phyloP scores from a whole-genome alignment of 2,113 vertebrate genomes.

The Dinomys branickii region DNA sequence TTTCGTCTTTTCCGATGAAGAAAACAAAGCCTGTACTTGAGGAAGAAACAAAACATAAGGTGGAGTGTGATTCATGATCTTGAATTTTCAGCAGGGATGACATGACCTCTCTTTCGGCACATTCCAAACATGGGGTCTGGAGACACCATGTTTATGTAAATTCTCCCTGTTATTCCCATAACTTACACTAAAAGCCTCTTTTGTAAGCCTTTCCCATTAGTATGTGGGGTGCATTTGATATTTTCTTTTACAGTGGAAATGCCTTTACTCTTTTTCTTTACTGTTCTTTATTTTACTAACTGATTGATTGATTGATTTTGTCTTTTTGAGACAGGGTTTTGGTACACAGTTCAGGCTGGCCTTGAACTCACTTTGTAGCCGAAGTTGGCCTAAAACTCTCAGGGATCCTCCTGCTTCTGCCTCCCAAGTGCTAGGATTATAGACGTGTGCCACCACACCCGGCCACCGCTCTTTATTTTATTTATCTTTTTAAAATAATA shows the following conservation, averaged over 20 bases:
- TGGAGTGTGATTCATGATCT: not conserved
- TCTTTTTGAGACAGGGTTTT: too few relatives aligned
- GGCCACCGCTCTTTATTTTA: not conserved
- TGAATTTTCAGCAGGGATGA: not conserved
- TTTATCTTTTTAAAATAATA: slow-evolving; percentile 23
- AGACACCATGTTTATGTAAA: not conserved
- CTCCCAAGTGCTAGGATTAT: too few relatives aligned
- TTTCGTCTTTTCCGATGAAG: not conserved
- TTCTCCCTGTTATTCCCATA: not conserved
- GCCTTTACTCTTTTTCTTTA: not conserved
- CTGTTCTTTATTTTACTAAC: not conserved
- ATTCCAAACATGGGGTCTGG: not conserved
- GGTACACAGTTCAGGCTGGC: too few relatives aligned
- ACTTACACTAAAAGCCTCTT: not conserved
- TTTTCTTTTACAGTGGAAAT: not conserved
- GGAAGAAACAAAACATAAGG: not conserved
- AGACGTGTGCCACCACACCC: too few relatives aligned
- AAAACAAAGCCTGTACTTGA: not conserved
- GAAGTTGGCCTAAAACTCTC: not conserved
- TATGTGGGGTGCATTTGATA: not conserved
- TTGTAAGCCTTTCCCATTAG: not conserved
- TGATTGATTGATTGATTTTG: too few relatives aligned
- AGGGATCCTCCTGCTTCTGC: too few relatives aligned
- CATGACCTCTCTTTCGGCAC: not conserved
- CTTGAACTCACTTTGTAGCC: not conserved